Percentiles rank a stretch among this genome's conserved stretches.
These are phyloP conservation scores for Clinocottus analis DNA, from an alignment of 2,113 vertebrate species.

Conservation along the genomic window DNA sequence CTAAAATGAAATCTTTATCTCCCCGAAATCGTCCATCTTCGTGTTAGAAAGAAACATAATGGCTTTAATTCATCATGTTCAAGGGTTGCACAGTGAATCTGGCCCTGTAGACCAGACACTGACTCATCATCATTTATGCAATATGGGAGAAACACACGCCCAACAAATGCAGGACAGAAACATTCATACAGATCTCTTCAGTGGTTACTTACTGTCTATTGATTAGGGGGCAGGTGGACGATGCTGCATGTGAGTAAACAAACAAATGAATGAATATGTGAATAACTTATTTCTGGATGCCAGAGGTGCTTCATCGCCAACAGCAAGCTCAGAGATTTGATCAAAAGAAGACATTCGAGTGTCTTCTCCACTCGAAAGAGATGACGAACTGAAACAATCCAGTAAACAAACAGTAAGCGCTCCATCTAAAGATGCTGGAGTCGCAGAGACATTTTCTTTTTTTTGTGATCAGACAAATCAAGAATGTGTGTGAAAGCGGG, in stretches of 20 bases:
- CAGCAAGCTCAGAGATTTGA: constrained; percentile 6
- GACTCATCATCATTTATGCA: constrained; percentile 21
- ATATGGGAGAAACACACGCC: background rate
- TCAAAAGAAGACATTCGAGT: background rate
- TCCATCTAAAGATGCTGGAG: background rate
- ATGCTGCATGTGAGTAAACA: background rate
- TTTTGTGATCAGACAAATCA: background rate
- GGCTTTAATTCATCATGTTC: constrained; percentile 18
- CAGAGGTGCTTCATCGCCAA: background rate
- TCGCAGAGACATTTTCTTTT: background rate
- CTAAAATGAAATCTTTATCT: background rate
- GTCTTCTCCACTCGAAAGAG: background rate
- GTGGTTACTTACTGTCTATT: background rate
- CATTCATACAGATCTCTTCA: background rate
- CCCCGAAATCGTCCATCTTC: constrained; percentile 8
- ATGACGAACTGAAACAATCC: background rate
- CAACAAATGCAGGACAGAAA: background rate
- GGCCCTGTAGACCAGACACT: background rate
- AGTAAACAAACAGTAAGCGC: background rate
- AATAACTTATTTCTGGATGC: background rate
- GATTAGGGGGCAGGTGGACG: background rate
- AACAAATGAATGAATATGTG: background rate
- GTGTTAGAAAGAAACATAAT: constrained; percentile 8
- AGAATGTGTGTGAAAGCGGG: background rate
- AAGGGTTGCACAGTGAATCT: constrained; percentile 15